These are phyloP conservation scores for Pelecanoides urinatrix DNA, from an alignment of 2,113 vertebrate species.

Conservation along the genomic window DNA sequence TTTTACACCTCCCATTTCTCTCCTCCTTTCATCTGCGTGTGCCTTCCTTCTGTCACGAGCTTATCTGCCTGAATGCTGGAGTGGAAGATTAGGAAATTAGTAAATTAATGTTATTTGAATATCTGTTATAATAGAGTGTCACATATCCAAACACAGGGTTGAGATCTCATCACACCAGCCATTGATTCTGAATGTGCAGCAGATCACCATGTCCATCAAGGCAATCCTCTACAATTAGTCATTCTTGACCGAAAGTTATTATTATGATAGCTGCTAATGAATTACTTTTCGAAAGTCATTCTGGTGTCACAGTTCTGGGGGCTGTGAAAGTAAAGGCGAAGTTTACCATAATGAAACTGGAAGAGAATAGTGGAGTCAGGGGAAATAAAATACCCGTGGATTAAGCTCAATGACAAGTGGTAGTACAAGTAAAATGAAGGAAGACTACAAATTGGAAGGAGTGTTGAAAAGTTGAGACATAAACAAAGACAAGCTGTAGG, in stretches of 20 bases:
- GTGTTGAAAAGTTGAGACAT: background rate
- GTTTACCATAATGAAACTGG: background rate
- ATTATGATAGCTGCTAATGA: background rate
- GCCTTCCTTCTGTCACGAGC: background rate
- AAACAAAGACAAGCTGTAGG: background rate
- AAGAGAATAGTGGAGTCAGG: background rate
- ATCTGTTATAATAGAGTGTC: background rate
- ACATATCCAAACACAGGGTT: background rate
- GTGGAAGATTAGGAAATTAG: background rate
- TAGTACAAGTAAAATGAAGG: background rate
- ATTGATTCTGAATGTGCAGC: background rate
- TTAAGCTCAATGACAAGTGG: background rate
- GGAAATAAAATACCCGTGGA: background rate
- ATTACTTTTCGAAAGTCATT: conserved; percentile 13
- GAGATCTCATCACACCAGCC: background rate
- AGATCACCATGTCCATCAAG: background rate
- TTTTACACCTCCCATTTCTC: background rate
- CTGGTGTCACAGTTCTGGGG: background rate
- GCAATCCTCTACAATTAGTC: conserved; percentile 3
- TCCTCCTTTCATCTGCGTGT: background rate
- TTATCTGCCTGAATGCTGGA: background rate
- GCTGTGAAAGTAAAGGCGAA: background rate
- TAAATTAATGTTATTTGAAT: background rate
- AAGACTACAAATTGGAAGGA: background rate
- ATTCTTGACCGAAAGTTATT: conserved; percentile 9